Evolutionary conservation across 2,113 vertebrate genomes (phyloP).

Genomic region (Cinclus mexicanus): DNA sequence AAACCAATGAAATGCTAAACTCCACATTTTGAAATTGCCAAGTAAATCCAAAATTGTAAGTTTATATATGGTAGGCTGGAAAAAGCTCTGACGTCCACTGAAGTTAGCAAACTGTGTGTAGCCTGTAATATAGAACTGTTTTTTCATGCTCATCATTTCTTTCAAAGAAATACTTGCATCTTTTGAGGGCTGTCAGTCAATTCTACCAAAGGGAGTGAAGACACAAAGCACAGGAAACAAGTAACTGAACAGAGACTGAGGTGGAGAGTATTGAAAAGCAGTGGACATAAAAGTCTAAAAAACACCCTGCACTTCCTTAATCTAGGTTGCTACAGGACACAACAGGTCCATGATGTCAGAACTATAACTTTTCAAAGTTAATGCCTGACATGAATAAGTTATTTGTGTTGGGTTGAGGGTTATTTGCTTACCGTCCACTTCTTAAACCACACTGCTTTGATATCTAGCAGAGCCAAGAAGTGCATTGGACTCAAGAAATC

Average conservation of each 20-base stretch:
- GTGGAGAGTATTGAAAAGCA: not conserved
- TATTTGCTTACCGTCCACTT: constrained; percentile 91
- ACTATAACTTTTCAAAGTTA: not conserved
- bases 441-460: constrained; percentile 93
- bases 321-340: not conserved
- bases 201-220: not conserved
- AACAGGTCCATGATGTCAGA: not conserved
- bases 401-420: rapidly evolving
- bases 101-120: not conserved
- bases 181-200: not conserved
- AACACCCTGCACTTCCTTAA: rapidly evolving
- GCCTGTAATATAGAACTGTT: not conserved
- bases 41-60: not conserved
- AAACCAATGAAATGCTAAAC: not conserved
- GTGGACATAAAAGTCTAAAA: not conserved
- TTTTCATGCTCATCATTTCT: not conserved
- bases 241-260: not conserved
- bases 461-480: constrained; percentile 87
- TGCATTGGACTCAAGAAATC: constrained; percentile 84
- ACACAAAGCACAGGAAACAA: not conserved
- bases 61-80: not conserved
- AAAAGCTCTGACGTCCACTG: not conserved
- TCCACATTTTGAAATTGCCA: not conserved
- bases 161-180: not conserved
- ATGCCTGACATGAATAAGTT: not conserved